Evolutionary conservation across 2,797 vertebrate species (phyloP).

Genomic region (Spatula clypeata): DNA sequence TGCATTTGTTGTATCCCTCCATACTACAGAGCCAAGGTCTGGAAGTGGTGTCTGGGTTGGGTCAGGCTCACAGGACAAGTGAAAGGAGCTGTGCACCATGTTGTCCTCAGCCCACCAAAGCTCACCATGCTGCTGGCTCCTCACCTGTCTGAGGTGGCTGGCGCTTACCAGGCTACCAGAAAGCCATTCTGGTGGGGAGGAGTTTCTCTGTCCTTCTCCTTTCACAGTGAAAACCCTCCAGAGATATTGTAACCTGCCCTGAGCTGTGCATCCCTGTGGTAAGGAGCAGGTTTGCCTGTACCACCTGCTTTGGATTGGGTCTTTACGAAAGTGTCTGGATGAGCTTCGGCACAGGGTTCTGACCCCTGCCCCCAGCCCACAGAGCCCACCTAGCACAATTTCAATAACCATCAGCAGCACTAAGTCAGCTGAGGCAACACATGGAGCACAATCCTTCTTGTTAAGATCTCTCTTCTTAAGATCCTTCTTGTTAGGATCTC

Average conservation of each 20-base stretch:
- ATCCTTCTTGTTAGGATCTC: background rate
- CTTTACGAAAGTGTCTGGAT: background rate
- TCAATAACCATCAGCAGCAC: background rate
- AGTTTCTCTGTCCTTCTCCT: background rate
- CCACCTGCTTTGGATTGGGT: background rate
- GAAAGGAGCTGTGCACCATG: background rate
- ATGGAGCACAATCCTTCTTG: background rate
- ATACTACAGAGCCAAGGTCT: background rate
- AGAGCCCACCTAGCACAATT: background rate
- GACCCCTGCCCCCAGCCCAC: background rate
- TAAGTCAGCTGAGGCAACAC: background rate
- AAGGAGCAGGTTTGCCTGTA: background rate
- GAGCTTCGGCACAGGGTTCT: background rate
- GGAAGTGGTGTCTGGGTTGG: background rate
- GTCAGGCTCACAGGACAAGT: background rate
- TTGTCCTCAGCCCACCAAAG: background rate
- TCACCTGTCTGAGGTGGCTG: background rate
- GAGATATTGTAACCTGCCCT: background rate
- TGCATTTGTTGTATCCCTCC: background rate
- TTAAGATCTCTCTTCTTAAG: background rate
- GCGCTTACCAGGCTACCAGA: background rate
- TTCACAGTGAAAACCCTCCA: background rate
- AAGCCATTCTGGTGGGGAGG: background rate
- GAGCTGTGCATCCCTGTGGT: background rate
- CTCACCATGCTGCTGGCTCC: background rate